Percentiles rank a stretch among this genome's conserved stretches.
phyloP scores from a whole-genome alignment of 2,888 invertebrate genomes.

The Crepidodera aurea region DNA sequence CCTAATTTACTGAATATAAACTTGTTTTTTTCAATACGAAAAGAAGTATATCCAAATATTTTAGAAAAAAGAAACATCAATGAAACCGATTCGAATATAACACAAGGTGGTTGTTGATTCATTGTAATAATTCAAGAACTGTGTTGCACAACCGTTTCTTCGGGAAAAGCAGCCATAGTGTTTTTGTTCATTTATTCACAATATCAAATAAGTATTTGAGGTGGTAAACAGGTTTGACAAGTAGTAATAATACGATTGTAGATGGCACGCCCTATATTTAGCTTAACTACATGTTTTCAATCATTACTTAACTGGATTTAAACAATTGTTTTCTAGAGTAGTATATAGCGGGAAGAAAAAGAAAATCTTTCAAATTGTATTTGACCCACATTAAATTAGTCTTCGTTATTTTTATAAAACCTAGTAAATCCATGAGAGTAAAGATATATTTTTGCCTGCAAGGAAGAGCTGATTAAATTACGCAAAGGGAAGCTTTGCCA shows the following conservation, averaged over 20 bases:
- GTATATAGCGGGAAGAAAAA: too few species aligned
- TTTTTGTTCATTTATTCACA: neutral
- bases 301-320: neutral
- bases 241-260: constrained; percentile 5
- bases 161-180: neutral
- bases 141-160: too few species aligned
- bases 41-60: constrained; percentile 18
- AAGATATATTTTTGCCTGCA: too few species aligned
- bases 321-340: neutral
- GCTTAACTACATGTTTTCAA: constrained; percentile 4
- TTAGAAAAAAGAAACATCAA: constrained; percentile 14
- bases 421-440: too few species aligned
- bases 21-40: neutral
- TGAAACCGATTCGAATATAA: neutral
- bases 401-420: too few species aligned
- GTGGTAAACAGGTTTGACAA: constrained; percentile 3
- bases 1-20: constrained; percentile 5
- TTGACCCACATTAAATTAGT: too few species aligned
- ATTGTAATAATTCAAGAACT: neutral
- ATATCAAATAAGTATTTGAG: neutral
- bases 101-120: neutral
- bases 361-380: too few species aligned
- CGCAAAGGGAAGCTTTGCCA: neutral
- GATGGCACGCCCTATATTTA: constrained; percentile 3
- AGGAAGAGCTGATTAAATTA: neutral